Percentiles rank a stretch among this genome's conserved stretches.
Conservation (phyloP, 2,797 vertebrate genomes). For the Microctenopoma lineatum region DNA sequence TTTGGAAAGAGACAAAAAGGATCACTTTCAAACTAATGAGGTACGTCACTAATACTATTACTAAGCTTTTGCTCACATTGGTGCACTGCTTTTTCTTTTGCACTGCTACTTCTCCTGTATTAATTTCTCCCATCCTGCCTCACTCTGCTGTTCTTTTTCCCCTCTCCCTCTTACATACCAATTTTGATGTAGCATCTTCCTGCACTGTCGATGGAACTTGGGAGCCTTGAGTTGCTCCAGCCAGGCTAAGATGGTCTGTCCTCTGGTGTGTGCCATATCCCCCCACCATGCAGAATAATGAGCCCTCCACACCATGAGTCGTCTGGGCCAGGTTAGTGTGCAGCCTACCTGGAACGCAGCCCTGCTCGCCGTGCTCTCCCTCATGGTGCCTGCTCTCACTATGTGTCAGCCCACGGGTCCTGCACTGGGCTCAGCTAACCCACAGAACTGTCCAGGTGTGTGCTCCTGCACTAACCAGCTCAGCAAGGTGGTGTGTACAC, state of each 20-base stretch:
- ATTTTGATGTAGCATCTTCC: slow-evolving; percentile 77
- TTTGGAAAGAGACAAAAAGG: slow-evolving; percentile 71
- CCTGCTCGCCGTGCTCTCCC: slow-evolving; percentile 92
- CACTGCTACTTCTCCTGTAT: slow-evolving; percentile 53
- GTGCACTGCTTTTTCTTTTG: slow-evolving; percentile 59
- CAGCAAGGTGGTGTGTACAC: slow-evolving; percentile 97
- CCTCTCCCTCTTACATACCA: slow-evolving; percentile 49
- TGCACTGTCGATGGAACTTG: slow-evolving; percentile 90
- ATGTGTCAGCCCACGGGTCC: slow-evolving; percentile 87
- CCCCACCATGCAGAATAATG: slow-evolving; percentile 97
- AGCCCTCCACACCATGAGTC: slow-evolving; percentile 99
- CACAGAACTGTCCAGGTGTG: slow-evolving; percentile 93
- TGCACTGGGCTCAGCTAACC: slow-evolving; percentile 82
- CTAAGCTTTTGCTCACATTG: slow-evolving; percentile 61
- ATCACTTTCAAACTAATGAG: slow-evolving; percentile 84
- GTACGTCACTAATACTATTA: slow-evolving; percentile 80
- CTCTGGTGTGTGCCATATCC: slow-evolving; percentile 84
- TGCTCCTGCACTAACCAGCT: slow-evolving; percentile 98
- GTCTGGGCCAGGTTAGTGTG: slow-evolving; percentile 98
- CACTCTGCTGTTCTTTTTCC: slow-evolving; percentile 36
- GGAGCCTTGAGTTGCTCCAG: slow-evolving; percentile 90
- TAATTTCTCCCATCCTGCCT: slow-evolving; percentile 64
- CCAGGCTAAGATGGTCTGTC: slow-evolving; percentile 91
- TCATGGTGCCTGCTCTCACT: slow-evolving; percentile 92
- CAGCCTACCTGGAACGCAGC: slow-evolving; percentile 94